phyloP scores from a whole-genome alignment of 1,140 invertebrate species.

The Ridgeia piscesae region DNA sequence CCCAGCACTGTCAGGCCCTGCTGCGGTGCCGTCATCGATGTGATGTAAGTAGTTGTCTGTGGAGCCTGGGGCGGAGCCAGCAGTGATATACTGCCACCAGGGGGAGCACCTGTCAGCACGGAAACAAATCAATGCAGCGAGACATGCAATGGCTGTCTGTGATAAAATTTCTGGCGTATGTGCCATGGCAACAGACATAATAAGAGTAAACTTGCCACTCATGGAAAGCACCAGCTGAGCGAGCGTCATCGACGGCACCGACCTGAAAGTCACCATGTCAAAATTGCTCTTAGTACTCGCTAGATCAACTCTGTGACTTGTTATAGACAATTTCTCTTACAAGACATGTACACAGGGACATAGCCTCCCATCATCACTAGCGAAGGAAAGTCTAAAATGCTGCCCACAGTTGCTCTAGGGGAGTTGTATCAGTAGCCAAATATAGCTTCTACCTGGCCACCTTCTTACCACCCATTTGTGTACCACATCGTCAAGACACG shows the following conservation, averaged over 20 bases:
- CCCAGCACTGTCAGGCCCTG: background rate
- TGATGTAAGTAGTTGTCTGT: background rate
- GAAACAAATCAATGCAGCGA: background rate
- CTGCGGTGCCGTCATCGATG: background rate
- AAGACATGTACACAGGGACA: slow-evolving; percentile 29
- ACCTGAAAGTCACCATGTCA: background rate
- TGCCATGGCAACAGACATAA: background rate
- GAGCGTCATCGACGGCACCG: background rate
- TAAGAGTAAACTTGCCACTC: background rate
- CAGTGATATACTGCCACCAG: background rate
- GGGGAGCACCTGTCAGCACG: background rate
- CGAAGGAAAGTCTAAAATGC: slow-evolving; percentile 33
- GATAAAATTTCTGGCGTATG: background rate
- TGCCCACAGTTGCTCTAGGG: slow-evolving; percentile 33
- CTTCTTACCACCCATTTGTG: slow-evolving; percentile 37
- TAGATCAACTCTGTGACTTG: background rate
- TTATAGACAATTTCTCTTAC: background rate
- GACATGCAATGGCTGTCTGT: background rate
- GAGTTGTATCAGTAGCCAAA: slow-evolving; percentile 36
- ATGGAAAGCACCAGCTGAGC: background rate
- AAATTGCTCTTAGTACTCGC: too few species aligned
- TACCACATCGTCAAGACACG: background rate
- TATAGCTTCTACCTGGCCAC: slow-evolving; percentile 26
- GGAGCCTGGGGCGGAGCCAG: background rate
- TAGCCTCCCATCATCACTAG: slow-evolving; percentile 33